Evolutionary conservation across 2,888 invertebrate genomes (phyloP), one percentile per base, ranked within the genome.

Genomic region (Macrosoma leucophasiata): DNA sequence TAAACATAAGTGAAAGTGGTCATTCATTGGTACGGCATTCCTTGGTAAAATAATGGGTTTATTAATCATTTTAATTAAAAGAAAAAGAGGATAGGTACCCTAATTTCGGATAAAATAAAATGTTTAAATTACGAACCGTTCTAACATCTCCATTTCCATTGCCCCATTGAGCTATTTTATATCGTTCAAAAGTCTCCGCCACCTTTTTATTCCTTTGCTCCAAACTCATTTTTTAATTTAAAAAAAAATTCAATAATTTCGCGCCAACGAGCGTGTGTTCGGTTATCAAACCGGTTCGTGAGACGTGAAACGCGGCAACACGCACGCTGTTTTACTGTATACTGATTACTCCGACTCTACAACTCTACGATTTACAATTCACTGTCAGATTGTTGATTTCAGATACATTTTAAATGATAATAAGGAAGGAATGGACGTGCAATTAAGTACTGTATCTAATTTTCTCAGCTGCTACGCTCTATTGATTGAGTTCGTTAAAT

Each of bases 191-290:
- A 18, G 78, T 76, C 20, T 79, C 85, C 2, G 64, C 62, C 10
- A 85, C 64, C 55, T 84, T 85, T 55, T 75, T 69, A 33, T 81
- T 79, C 41, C 85, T 71, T 47, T 57, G 61, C 42, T 79, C 76
- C 44, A 82, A 57, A 57, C 84, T 84, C 85, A 85, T 85, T 46
- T 52, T 69, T 46, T 13, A 25, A 46, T 43, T 18, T 28, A 20
- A 46, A 48, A 48, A 47, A 48, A 46, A 50, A 46, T 37, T 35
- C 43, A 44, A 43, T 50, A 29, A 41, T 75, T 81, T 77, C 75
- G 52, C 78, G 77, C 69, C 59, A 74, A 43, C 40, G 52, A 36
- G 41, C 47, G 36, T 45, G 45, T 56, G 64, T 58, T 59, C 57
- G 54, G 50, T 53, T 55, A 49, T 49, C 35, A 41, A 59, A 58